Percentiles rank a stretch among this genome's conserved stretches.
Evolutionary conservation across 2,888 invertebrate species (phyloP).

Genomic region (Pachliopta kotzebuea): DNA sequence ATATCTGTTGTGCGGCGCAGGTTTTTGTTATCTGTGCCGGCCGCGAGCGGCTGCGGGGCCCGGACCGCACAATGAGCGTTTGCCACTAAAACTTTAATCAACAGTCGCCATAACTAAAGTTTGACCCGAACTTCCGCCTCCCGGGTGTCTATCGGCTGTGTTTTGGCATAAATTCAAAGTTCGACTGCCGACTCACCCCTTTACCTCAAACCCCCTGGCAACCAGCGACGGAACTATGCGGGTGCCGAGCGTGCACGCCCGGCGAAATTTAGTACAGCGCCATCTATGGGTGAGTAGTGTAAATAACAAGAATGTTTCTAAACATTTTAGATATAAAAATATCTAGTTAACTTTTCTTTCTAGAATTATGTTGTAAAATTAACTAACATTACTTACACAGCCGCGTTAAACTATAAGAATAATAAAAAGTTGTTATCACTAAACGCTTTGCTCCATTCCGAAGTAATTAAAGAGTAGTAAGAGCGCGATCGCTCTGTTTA

Average conservation of each 20-base stretch:
- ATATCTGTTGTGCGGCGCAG: constrained; percentile 25
- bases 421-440: not conserved
- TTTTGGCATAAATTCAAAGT: constrained; percentile 62
- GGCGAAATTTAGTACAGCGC: constrained; percentile 48
- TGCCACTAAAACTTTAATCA: constrained; percentile 50
- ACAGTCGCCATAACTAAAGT: constrained; percentile 47
- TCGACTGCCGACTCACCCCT: constrained; percentile 33
- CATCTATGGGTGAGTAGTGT: constrained; percentile 57
- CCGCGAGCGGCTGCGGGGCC: constrained; percentile 31
- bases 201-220: constrained; percentile 5
- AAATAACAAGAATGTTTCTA: constrained; percentile 30
- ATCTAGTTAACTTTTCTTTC: not conserved
- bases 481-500: not conserved
- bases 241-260: constrained; percentile 41
- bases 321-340: constrained; percentile 22
- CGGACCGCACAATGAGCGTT: constrained; percentile 35
- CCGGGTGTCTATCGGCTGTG: constrained; percentile 41
- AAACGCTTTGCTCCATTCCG: not conserved
- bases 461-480: not conserved
- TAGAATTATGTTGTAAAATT: too few relatives aligned
- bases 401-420: too few relatives aligned
- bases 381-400: too few relatives aligned
- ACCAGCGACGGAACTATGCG: constrained; percentile 44
- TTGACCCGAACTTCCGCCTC: constrained; percentile 39
- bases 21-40: constrained; percentile 36